Evolutionary conservation across 2,113 vertebrate species (phyloP).

Genomic region (Oreotrochilus melanogaster): DNA sequence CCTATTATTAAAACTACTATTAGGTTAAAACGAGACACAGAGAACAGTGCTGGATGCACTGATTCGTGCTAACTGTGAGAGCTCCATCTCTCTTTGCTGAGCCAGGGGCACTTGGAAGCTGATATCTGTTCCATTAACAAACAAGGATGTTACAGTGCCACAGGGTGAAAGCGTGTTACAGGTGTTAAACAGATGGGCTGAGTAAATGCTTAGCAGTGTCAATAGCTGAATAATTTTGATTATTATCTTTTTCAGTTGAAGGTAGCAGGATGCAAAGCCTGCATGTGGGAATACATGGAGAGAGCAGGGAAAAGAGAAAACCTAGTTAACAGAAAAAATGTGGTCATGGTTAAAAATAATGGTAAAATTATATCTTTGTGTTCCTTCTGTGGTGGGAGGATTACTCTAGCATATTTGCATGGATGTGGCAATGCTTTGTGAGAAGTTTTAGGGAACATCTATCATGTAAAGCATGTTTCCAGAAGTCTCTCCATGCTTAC

Average conservation of each 20-base stretch:
- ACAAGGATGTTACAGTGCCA: not conserved
- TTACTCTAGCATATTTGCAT: not conserved
- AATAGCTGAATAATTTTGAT: not conserved
- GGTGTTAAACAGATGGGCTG: not conserved
- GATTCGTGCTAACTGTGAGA: not conserved
- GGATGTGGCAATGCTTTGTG: not conserved
- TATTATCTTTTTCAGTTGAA: not conserved
- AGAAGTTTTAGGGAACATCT: not conserved
- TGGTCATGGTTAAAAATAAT: not conserved
- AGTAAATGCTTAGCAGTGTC: not conserved
- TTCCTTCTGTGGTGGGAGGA: not conserved
- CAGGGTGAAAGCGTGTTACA: not conserved
- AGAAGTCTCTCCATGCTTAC: not conserved
- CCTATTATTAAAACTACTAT: conserved; percentile 16
- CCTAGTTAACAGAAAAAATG: not conserved
- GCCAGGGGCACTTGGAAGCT: not conserved
- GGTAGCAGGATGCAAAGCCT: not conserved
- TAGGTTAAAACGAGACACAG: not conserved
- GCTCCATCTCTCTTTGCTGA: not conserved
- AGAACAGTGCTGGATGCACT: not conserved
- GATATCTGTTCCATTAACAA: not conserved
- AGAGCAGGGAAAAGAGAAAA: not conserved
- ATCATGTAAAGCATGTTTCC: not conserved
- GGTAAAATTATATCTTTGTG: not conserved
- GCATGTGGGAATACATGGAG: not conserved